phyloP scores from a whole-genome alignment of 2,797 vertebrate genomes.

The Dermochelys coriacea region DNA sequence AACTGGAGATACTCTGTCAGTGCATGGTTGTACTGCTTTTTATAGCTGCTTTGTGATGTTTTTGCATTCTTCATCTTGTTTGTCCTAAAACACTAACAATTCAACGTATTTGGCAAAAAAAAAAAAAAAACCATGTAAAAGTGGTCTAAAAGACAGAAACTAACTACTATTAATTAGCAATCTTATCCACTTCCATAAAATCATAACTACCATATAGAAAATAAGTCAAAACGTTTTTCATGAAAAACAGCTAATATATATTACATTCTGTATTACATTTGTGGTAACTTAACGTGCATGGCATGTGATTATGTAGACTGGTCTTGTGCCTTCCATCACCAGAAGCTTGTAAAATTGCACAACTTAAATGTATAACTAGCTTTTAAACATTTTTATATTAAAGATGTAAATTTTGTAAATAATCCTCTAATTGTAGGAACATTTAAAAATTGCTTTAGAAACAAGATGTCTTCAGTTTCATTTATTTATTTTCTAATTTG shows the following conservation, averaged over 20 bases:
- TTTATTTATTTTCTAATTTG: not conserved
- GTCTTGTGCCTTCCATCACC: not conserved
- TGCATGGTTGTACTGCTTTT: not conserved
- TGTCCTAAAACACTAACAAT: not conserved
- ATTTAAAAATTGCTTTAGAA: not conserved
- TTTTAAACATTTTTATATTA: not conserved
- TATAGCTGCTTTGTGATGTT: not conserved
- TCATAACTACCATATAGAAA: not conserved
- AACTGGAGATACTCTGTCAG: rapidly evolving
- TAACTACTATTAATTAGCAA: not conserved
- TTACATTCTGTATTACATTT: not conserved
- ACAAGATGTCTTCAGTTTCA: not conserved
- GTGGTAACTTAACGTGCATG: not conserved
- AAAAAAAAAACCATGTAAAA: rapidly evolving
- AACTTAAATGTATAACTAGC: not conserved
- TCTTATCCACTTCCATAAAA: not conserved
- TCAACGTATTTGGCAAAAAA: not conserved
- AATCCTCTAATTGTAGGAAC: not conserved
- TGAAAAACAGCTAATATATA: not conserved
- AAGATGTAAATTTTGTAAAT: not conserved
- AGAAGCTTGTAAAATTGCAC: not conserved
- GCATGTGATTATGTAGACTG: not conserved
- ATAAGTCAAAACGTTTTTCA: not conserved
- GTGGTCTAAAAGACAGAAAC: not conserved
- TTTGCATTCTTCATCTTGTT: not conserved